Evolutionary conservation across 2,888 invertebrate species (phyloP).

Genomic region (Chesias legatella): DNA sequence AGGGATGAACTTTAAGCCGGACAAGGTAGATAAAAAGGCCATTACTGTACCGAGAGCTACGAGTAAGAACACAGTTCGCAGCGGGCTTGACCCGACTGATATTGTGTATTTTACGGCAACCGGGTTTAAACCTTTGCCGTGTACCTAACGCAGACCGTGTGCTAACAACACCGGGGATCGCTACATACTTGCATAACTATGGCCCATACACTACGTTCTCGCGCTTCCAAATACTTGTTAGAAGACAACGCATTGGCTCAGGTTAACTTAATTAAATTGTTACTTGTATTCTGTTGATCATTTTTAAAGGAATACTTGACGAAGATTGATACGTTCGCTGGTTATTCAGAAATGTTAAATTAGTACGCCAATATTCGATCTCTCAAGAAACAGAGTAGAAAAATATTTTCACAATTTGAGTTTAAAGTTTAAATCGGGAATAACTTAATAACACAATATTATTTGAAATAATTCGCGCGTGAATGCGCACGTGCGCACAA

Average conservation of each 20-base stretch:
- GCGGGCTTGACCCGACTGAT: slow-evolving; percentile 20
- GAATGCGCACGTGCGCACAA: too few species aligned
- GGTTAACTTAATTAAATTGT: too few species aligned
- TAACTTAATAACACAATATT: too few species aligned
- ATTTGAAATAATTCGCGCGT: too few species aligned
- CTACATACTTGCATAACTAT: slow-evolving; percentile 16
- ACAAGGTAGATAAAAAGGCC: slow-evolving; percentile 13
- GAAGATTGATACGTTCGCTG: too few species aligned
- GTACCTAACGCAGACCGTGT: slow-evolving; percentile 2
- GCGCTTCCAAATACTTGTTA: slow-evolving; percentile 9
- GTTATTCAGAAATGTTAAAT: too few species aligned
- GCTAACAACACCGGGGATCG: slow-evolving; percentile 6
- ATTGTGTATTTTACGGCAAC: slow-evolving; percentile 24
- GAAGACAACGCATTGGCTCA: slow-evolving; percentile 1
- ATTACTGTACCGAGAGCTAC: slow-evolving; percentile 18
- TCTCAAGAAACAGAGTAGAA: too few species aligned
- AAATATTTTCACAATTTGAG: too few species aligned
- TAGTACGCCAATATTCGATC: too few species aligned
- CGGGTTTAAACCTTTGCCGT: slow-evolving; percentile 20
- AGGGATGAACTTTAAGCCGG: neutral
- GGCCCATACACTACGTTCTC: slow-evolving; percentile 8
- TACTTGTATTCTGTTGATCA: too few species aligned
- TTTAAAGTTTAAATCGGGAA: too few species aligned
- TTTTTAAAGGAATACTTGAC: too few species aligned
- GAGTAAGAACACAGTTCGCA: slow-evolving; percentile 22